Conservation (phyloP, 1,140 invertebrate species). For the Rhagoletis zephyria region DNA sequence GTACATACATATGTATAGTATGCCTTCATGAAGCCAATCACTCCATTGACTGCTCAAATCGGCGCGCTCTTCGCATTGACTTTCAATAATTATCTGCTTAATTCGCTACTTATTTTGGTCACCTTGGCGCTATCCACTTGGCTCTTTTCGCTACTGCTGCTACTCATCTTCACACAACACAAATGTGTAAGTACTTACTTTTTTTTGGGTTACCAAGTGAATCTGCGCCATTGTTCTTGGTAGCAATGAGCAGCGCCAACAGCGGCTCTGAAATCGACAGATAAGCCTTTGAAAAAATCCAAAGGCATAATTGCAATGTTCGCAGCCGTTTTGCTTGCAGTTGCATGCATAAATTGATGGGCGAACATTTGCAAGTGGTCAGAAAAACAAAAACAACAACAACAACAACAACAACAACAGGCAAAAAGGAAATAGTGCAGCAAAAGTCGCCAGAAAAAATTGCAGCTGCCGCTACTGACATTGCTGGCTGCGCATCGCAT, state of each 20-base stretch:
- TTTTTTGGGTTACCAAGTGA: neutral
- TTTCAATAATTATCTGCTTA: constrained; percentile 37
- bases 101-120: constrained; percentile 49
- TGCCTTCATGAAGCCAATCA: neutral
- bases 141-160: neutral
- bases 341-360: constrained; percentile 50
- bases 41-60: constrained; percentile 26
- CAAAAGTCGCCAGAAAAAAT: neutral
- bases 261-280: neutral
- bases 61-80: neutral
- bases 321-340: neutral
- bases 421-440: neutral
- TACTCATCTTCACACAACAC: constrained; percentile 11
- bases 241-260: neutral
- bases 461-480: constrained; percentile 41
- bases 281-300: constrained; percentile 15
- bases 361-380: constrained; percentile 31
- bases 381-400: neutral
- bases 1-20: neutral
- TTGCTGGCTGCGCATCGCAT: neutral
- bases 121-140: constrained; percentile 44
- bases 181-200: too few relatives aligned
- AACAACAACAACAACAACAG: neutral
- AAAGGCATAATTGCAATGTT: constrained; percentile 28
- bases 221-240: neutral